A percentile compares a stretch with the other conserved stretches of the same genome.
Evolutionary conservation across 2,797 vertebrate species (phyloP).

Genomic region (Cetoscarus ocellatus): DNA sequence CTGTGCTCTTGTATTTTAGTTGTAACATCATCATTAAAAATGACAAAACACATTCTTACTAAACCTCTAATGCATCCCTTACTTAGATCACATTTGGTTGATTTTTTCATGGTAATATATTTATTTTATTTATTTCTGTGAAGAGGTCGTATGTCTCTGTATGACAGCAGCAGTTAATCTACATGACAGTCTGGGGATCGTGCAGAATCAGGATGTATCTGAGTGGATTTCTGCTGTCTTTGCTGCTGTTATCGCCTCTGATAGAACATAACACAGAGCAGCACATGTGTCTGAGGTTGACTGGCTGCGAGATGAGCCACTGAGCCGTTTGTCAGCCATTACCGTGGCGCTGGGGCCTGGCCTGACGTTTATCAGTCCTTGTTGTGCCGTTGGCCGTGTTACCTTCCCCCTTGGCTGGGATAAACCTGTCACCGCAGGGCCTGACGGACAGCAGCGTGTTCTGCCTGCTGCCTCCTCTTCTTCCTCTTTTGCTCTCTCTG

Average conservation of each 20-base stretch:
- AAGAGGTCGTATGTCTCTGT: too few species aligned
- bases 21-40: too few species aligned
- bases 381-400: conserved; percentile 52
- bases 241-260: conserved; percentile 15
- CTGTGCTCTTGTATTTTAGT: too few species aligned
- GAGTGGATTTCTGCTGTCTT: conserved; percentile 1
- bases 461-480: conserved; percentile 24
- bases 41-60: too few species aligned
- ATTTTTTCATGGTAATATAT: too few species aligned
- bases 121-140: too few species aligned
- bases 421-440: conserved; percentile 69
- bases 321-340: conserved; percentile 70
- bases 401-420: conserved; percentile 59
- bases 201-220: conserved; percentile 7
- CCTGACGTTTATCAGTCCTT: conserved; percentile 74
- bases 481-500: conserved; percentile 12
- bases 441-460: conserved; percentile 56
- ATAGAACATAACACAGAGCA: conserved; percentile 35
- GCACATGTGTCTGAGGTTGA: conserved; percentile 43
- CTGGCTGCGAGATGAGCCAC: conserved; percentile 58
- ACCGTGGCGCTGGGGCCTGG: conserved; percentile 35
- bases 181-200: conserved; percentile 12
- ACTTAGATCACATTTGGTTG: too few species aligned
- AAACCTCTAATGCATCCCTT: too few species aligned
- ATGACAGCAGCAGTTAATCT: not conserved